These are phyloP conservation scores for Pseudorhombus dupliciocellatus DNA, from an alignment of 2,113 vertebrate genomes.

Conservation along the genomic window DNA sequence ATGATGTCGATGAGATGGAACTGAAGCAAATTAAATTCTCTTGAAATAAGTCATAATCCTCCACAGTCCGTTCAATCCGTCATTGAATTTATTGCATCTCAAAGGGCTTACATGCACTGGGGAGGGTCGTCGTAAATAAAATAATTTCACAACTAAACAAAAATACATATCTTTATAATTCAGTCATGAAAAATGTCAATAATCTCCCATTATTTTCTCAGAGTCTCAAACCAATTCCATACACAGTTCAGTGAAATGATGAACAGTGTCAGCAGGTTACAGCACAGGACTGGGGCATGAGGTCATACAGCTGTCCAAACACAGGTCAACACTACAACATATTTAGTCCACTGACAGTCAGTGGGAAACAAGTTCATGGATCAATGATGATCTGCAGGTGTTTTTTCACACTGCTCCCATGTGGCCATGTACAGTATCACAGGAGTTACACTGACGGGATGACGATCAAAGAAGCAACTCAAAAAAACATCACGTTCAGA, in stretches of 20 bases:
- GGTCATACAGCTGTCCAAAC: slow-evolving; percentile 79
- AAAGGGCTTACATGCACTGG: slow-evolving; percentile 98
- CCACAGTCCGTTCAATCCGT: slow-evolving; percentile 83
- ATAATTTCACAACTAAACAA: slow-evolving; percentile 86
- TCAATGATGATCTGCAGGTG: slow-evolving; percentile 83
- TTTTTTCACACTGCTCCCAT: slow-evolving; percentile 39
- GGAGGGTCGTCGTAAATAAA: slow-evolving; percentile 85
- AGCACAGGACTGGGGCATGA: slow-evolving; percentile 45
- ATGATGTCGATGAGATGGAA: neutral
- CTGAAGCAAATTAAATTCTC: neutral
- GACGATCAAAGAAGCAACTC: slow-evolving; percentile 16
- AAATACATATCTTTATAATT: slow-evolving; percentile 85
- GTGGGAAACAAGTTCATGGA: slow-evolving; percentile 21
- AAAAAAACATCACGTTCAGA: slow-evolving; percentile 25
- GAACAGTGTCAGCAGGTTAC: slow-evolving; percentile 56
- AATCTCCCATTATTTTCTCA: slow-evolving; percentile 52
- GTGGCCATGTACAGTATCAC: slow-evolving; percentile 40
- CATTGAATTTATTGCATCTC: slow-evolving; percentile 99
- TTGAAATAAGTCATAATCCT: neutral
- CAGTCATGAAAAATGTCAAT: slow-evolving; percentile 68
- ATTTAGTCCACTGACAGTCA: slow-evolving; percentile 16
- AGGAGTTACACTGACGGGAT: slow-evolving; percentile 21
- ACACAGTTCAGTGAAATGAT: slow-evolving; percentile 85
- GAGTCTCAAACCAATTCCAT: slow-evolving; percentile 79
- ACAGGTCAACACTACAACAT: slow-evolving; percentile 39